Evolutionary conservation across 1,140 invertebrate genomes (phyloP), one percentile per base, ranked within the genome.

Genomic region (Polypedilum vanderplanki): DNA sequence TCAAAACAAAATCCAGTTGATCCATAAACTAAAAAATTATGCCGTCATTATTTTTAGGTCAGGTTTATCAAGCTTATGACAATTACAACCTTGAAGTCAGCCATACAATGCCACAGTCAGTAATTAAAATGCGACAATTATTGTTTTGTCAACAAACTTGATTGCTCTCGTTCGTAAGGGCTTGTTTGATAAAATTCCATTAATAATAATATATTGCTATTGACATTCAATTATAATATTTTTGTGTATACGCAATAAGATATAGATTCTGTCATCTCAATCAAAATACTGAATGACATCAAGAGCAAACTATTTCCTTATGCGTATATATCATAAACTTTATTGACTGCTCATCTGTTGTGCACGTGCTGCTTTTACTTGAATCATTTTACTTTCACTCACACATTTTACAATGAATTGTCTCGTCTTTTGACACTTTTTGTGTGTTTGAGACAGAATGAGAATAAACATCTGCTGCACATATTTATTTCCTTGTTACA

Each of bases 141-240:
- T 33, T 33, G 24, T 33, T 33, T 5, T 5, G 24, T 33, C 24
- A 33, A 33, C 24, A 33, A 33, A 33, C 24, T 33, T 33, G 24
- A 33, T 33, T 33, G 24, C 24, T 33, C 24, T 33, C 5, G 1
- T 5, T 33, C 24, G 24, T 33, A 33, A 33, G 5, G 24, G 5
- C 5, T 33, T 33, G 24, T 33, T 33, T 33, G 5, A 33, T 33
- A 33, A 33, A 33, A 33, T 33, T 33, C 24, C 24, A 33, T 33
- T 33, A 33, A 33, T 33, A 33, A 33, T 33, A 33, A 33, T 33
- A 3, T 33, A 3, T 4, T 57, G 9, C 15, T 57, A 57, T 57
- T 57, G 46, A 57, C 46, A 57, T 57, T 57, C 46, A 57, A 57
- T 57, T 57, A 57, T 33, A 33, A 33, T 33, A 57, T 57, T 57